Base-by-base conservation (phyloP, 1,140 invertebrate genomes). In the Ips typographus region DNA sequence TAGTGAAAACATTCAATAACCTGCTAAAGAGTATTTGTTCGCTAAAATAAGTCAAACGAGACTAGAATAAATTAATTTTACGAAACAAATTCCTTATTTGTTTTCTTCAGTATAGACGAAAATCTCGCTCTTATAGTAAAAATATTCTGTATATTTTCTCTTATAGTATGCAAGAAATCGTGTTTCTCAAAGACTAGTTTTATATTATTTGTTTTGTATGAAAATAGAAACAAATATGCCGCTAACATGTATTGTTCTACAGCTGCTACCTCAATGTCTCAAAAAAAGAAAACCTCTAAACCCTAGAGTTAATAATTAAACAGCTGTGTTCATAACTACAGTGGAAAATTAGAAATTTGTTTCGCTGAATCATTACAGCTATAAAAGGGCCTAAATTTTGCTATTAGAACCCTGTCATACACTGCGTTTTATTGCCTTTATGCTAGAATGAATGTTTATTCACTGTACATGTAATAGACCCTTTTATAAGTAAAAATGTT, bases 21-120 rank as follows among this genome's bases (percentile, higher is more conserved):
- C 41, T 40, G 43, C 44, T 58, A 67, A 43, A 22, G 65, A 67
- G 65, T 67, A 67, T 67, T 67, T 67, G 36, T 65, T 64, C 47
- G 44, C 41, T 65, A 65, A 64, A 65, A 57, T 65, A 56, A 40
- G 41, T 6, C 5, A 66, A 56, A 57, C 22, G 40, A 67, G 53
- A 67, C 55, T 57, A 67, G 63, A 67, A 59, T 47, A 39, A 7
- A 43, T 43, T 41, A 38, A 22, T 37, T 65, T 43, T 65, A 44
- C 52, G 63, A 65, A 65, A 65, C 63, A 65, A 65, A 55, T 43
- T 56, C 41, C 63, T 57, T 65, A 8, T 22, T 44, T 53, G 7
- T 51, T 60, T 39, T 22, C 22, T 38, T 39, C 39, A 37, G 37
- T 55, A 22, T 55, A 22, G 8, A 37, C 37, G 37, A 22, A 55